Conservation (phyloP, 2,888 invertebrate species). For the Drosophila mimetica region DNA sequence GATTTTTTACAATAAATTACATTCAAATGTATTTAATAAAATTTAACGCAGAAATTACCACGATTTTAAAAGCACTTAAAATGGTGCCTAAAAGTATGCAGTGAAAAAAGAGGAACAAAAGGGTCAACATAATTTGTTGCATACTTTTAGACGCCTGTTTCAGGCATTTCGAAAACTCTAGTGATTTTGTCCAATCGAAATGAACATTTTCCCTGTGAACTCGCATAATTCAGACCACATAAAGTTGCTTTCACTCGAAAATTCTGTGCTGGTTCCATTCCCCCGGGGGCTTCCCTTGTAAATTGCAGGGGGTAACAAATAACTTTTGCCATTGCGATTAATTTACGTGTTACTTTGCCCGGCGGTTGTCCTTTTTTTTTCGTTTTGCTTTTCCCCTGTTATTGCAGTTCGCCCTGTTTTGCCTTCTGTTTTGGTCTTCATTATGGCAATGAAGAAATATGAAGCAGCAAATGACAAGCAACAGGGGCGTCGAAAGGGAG, state of each 20-base stretch:
- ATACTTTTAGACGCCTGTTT: no score
- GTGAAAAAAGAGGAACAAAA: no score
- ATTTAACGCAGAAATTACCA: neutral
- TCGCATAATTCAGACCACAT: neutral
- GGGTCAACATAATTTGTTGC: no score
- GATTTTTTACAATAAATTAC: neutral
- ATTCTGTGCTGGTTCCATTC: neutral
- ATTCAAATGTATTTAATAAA: neutral
- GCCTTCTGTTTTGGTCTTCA: conserved; percentile 35
- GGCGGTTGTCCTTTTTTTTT: conserved; percentile 1
- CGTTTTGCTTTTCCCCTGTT: neutral
- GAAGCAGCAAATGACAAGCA: conserved; percentile 46
- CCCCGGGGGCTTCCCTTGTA: neutral
- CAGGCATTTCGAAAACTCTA: no score
- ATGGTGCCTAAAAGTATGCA: no score
- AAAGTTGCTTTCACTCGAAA: neutral
- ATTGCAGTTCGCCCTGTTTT: neutral
- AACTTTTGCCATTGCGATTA: conserved; percentile 34
- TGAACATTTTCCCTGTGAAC: neutral
- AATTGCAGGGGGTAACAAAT: conserved; percentile 21
- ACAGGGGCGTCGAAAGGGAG: conserved; percentile 12
- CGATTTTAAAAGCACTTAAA: no score
- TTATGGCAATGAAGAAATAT: conserved; percentile 65
- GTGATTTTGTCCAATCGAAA: neutral
- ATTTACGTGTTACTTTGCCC: conserved; percentile 26